phyloP scores from a whole-genome alignment of 2,888 invertebrate genomes.

The Lagria hirta region DNA sequence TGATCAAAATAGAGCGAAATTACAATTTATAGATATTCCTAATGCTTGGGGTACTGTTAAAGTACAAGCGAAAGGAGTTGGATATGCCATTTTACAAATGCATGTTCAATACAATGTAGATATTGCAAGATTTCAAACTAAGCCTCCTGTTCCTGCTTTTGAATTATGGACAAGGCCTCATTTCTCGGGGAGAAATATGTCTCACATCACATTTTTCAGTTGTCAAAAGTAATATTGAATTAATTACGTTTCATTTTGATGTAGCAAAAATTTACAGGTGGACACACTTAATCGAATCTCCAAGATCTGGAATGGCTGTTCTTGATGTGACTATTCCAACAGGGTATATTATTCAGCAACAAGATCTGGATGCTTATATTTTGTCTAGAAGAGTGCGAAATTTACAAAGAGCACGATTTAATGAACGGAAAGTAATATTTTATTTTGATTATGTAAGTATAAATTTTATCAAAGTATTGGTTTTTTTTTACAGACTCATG shows the following conservation, averaged over 20 bases:
- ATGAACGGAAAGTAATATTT: constrained; percentile 81
- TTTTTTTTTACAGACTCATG: too few species aligned
- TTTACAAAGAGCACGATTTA: constrained; percentile 81
- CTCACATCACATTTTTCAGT: constrained; percentile 81
- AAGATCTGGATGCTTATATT: constrained; percentile 83
- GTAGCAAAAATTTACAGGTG: constrained; percentile 61
- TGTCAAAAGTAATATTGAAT: constrained; percentile 75
- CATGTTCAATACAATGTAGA: constrained; percentile 91
- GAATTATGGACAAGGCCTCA: constrained; percentile 71
- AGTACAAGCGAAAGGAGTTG: constrained; percentile 88
- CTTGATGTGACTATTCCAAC: constrained; percentile 86
- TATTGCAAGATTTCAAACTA: constrained; percentile 77
- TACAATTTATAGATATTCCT: constrained; percentile 82
- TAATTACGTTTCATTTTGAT: constrained; percentile 20
- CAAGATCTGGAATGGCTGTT: constrained; percentile 85
- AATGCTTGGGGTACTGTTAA: constrained; percentile 94
- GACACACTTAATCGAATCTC: constrained; percentile 75
- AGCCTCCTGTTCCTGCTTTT: constrained; percentile 81
- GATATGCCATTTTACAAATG: constrained; percentile 93
- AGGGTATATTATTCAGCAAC: constrained; percentile 89
- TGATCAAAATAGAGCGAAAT: constrained; percentile 73
- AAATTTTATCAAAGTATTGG: too few species aligned
- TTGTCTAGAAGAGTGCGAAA: constrained; percentile 75
- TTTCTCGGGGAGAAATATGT: constrained; percentile 89
- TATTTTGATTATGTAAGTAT: constrained; percentile 91